Evolutionary conservation across 1,140 invertebrate species (phyloP), one percentile per base, ranked within the genome.

Genomic region (Adoxophyes honmai): DNA sequence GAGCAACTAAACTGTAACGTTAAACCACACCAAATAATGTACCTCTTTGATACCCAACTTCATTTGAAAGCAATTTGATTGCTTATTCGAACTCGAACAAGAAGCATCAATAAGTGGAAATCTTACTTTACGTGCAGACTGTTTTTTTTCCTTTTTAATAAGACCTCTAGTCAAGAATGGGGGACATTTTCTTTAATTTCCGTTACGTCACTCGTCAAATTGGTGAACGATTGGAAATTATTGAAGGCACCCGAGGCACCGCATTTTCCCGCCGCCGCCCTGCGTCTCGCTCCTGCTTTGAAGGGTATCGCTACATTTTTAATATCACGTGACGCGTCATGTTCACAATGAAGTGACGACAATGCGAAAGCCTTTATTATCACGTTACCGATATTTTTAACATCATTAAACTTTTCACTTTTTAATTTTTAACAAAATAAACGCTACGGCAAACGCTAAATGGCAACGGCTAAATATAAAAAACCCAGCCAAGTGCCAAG

Each of bases 201-300:
- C 85, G 85, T 78, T 81, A 77, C 75, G 85, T 86, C 83, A 84
- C 78, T 85, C 77, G 72, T 78, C 78, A 75, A 84, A 81, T 86
- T 81, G 80, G 71, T 81, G 71, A 73, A 64, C 72, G 75, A 80
- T 85, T 78, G 73, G 81, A 81, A 80, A 78, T 82, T 80, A 77
- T 76, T 72, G 70, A 68, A 28, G 68, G 73, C 72, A 72, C 66
- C 58, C 64, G 66, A 62, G n/a, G n/a, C n/a, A n/a, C n/a, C n/a
- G n/a, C n/a, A n/a, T n/a, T n/a, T 65, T 63, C 13, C 56, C 64
- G 58, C 57, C 55, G 60, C 64, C 57, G 48, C 61, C 34, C 54
- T 37, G 44, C 58, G 60, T 53, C 55, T 51, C 57, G 11, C 58
- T 37, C 36, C 36, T 55, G 60, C 57, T 55, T 33, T 52, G 35